phyloP scores from a whole-genome alignment of 2,113 vertebrate species.

The Hypocryptadius cinnamomeus region DNA sequence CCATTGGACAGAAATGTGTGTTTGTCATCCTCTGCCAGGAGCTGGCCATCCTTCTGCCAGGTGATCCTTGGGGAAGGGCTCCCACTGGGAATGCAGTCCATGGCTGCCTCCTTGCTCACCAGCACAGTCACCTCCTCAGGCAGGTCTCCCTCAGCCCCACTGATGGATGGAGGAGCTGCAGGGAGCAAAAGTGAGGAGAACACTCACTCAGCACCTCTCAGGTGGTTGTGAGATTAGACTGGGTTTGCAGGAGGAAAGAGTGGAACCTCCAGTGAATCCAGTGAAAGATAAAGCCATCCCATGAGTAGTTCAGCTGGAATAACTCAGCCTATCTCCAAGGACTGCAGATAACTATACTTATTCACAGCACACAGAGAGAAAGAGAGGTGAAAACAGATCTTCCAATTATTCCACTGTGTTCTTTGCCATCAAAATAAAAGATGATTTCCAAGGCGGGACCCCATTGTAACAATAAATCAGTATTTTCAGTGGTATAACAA shows the following conservation, averaged over 20 bases:
- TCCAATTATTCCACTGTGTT: neutral
- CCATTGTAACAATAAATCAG: neutral
- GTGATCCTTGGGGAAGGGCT: conserved; percentile 79
- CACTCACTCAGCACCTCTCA: neutral
- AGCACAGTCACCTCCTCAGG: conserved; percentile 84
- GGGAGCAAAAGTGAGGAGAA: neutral
- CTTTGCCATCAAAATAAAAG: neutral
- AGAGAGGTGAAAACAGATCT: neutral
- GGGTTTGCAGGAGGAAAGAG: neutral
- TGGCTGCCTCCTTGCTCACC: conserved; percentile 65
- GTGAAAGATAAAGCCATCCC: neutral
- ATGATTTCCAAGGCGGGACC: neutral
- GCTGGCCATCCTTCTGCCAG: conserved; percentile 86
- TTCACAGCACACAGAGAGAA: neutral
- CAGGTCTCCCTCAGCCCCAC: conserved; percentile 67
- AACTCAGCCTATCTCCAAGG: neutral
- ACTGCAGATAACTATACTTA: neutral
- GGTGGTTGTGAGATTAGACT: neutral
- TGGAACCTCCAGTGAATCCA: neutral
- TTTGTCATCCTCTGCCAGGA: conserved; percentile 63
- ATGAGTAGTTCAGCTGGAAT: neutral
- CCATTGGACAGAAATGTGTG: conserved; percentile 75
- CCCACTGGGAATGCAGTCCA: conserved; percentile 83
- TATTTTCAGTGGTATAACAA: neutral
- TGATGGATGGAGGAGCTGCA: conserved; percentile 86